phyloP scores from a whole-genome alignment of 1,140 invertebrate genomes.

The Papilio dardanus region DNA sequence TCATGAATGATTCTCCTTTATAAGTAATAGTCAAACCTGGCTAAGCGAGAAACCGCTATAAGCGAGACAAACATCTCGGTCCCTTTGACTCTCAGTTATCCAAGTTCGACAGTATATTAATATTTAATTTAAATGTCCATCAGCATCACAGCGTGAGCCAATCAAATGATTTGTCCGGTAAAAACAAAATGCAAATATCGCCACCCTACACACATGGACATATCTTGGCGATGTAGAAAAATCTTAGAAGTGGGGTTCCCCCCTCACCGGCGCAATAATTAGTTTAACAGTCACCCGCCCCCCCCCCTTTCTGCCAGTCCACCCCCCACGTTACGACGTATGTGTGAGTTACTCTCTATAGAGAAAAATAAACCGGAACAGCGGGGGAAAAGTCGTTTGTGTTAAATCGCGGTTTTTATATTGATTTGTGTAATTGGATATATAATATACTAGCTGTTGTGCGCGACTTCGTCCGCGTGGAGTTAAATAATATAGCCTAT shows the following conservation, averaged over 20 bases:
- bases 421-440: slow-evolving; percentile 33
- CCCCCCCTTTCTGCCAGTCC: slow-evolving; percentile 32
- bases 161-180: slow-evolving; percentile 47
- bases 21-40: no score
- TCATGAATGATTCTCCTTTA: no score
- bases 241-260: slow-evolving; percentile 49
- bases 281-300: slow-evolving; percentile 66
- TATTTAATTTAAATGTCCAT: slow-evolving; percentile 5
- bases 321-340: slow-evolving; percentile 37
- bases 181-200: slow-evolving; percentile 41
- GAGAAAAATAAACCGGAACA: slow-evolving; percentile 54
- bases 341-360: slow-evolving; percentile 46
- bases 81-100: no score
- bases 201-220: slow-evolving; percentile 42
- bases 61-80: no score
- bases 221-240: slow-evolving; percentile 50
- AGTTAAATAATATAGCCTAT: no score
- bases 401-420: slow-evolving; percentile 34
- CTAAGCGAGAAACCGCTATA: no score
- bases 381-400: slow-evolving; percentile 32
- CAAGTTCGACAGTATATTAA: no score
- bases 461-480: no score
- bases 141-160: slow-evolving; percentile 20
- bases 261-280: slow-evolving; percentile 62
- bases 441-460: no score